A percentile compares a stretch with the other conserved stretches of the same genome.
Evolutionary conservation across 2,797 vertebrate species (phyloP).

Genomic region (Cygnus olor): DNA sequence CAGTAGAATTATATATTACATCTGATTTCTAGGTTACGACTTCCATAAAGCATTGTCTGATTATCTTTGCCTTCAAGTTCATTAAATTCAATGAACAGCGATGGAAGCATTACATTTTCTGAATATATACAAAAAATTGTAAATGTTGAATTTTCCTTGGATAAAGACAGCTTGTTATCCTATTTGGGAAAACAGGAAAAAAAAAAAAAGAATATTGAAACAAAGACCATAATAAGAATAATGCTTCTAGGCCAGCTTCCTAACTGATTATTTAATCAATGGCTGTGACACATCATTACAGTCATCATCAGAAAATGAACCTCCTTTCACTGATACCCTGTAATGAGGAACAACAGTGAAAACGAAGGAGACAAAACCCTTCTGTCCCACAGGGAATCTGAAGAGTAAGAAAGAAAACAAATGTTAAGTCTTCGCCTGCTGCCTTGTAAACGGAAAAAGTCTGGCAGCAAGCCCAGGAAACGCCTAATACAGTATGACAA

Average conservation of each 20-base stretch:
- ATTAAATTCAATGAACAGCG: not conserved
- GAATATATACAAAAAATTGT: not conserved
- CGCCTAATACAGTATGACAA: constrained; percentile 35
- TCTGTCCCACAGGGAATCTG: constrained; percentile 16
- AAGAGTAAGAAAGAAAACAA: constrained; percentile 44
- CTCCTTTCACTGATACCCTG: constrained; percentile 46
- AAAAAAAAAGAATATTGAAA: not conserved
- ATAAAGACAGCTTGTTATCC: constrained; percentile 40
- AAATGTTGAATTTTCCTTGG: not conserved
- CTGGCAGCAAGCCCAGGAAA: constrained; percentile 54
- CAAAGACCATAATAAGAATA: constrained; percentile 35
- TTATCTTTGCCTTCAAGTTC: not conserved
- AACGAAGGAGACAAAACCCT: constrained; percentile 19
- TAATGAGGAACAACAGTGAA: constrained; percentile 34
- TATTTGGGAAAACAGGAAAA: constrained; percentile 4
- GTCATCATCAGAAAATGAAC: constrained; percentile 43
- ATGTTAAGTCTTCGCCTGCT: constrained; percentile 45
- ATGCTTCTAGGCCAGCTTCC: constrained; percentile 22
- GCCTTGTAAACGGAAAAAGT: constrained; percentile 58
- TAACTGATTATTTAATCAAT: constrained; percentile 61
- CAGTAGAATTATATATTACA: not conserved
- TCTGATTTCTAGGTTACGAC: not conserved
- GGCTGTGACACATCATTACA: constrained; percentile 51
- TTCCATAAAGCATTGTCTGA: not conserved
- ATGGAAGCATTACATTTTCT: not conserved